These are phyloP conservation scores for Agrilus biguttatus DNA, from an alignment of 2,888 invertebrate genomes.

Conservation along the genomic window DNA sequence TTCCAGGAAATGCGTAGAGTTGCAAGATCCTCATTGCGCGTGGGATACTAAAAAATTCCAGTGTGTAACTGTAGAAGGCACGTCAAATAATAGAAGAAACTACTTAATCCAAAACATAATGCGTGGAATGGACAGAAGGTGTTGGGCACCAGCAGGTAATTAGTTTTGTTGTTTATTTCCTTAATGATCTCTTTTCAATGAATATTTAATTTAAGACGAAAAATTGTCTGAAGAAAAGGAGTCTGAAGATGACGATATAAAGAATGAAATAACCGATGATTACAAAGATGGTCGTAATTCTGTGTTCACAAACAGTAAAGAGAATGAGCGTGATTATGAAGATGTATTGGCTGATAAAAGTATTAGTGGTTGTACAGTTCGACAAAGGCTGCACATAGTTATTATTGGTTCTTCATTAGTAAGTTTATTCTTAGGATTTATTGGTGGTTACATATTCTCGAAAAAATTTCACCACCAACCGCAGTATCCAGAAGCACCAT, in stretches of 20 bases:
- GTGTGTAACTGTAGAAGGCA: conserved; percentile 40
- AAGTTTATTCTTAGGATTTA: conserved; percentile 69
- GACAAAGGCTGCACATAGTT: conserved; percentile 52
- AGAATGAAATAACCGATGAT: conserved; percentile 9
- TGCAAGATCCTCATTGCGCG: conserved; percentile 96
- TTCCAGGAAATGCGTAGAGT: conserved; percentile 70
- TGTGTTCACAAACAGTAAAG: conserved; percentile 5
- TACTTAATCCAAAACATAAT: conserved; percentile 54
- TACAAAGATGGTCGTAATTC: conserved; percentile 13
- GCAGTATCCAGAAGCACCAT: conserved; percentile 57
- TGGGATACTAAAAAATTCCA: conserved; percentile 60
- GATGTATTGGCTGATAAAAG: conserved; percentile 18
- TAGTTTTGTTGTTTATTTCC: conserved; percentile 9
- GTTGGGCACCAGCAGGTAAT: conserved; percentile 24
- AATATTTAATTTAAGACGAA: conserved; percentile 5
- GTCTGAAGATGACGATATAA: conserved; percentile 11
- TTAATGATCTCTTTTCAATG: background rate
- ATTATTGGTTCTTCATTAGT: conserved; percentile 67
- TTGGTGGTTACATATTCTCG: conserved; percentile 72
- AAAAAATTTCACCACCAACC: conserved; percentile 56
- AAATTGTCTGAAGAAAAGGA: conserved; percentile 7
- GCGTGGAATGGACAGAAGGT: conserved; percentile 49
- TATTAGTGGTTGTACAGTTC: conserved; percentile 22
- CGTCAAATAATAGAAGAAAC: conserved; percentile 21
- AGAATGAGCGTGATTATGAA: conserved; percentile 19